Evolutionary conservation across 53 echinoderm and acorn worm species (phyloP), one percentile per base, ranked within the genome.

Genomic region (Echinometra lucunter): DNA sequence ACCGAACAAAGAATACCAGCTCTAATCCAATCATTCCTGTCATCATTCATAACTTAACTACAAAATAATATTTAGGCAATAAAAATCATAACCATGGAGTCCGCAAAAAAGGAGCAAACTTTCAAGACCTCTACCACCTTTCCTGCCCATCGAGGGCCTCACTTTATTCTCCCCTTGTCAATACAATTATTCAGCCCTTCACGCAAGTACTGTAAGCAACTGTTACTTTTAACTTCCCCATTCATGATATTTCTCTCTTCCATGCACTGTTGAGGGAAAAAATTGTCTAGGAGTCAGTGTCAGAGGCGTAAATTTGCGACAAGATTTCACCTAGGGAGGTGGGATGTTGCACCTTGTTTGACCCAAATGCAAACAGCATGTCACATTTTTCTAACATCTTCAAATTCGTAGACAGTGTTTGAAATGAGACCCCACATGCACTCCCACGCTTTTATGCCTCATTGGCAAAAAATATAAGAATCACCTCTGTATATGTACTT

Each of bases 291-390:
- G 56, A 28, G 88, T 88, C 88, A 49, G 44, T n/a, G 55, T 53
- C 47, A 88, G 16, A 53, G 57, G 42, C 11, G 56, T 53, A 88
- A 49, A 49, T 88, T 57, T 16, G 85, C 85, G 19, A 23, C 34
- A 85, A 85, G 74, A 74, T 27, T 47, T 47, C 85, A 42, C n/a
- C 88, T 55, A 32, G 56, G 88, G 88, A 88, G 88, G 88, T n/a
- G 53, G 88, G 28, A 56, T 18, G 12, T 28, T 49, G 88, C 49
- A 32, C 88, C 88, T 55, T 44, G 10, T 53, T 88, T 88, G 88
- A 88, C 88, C 88, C 57, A 32, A 27, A 88, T 44, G 88, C 0
- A 88, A 88, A 55, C 88, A 88, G 88, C 88, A 88, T 88, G 88
- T 56, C 35, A 53, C 55, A 32, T 57, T 88, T 88, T 32, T 28